Base-by-base conservation (phyloP, 2,797 vertebrate genomes). In the Coilia nasus region DNA sequence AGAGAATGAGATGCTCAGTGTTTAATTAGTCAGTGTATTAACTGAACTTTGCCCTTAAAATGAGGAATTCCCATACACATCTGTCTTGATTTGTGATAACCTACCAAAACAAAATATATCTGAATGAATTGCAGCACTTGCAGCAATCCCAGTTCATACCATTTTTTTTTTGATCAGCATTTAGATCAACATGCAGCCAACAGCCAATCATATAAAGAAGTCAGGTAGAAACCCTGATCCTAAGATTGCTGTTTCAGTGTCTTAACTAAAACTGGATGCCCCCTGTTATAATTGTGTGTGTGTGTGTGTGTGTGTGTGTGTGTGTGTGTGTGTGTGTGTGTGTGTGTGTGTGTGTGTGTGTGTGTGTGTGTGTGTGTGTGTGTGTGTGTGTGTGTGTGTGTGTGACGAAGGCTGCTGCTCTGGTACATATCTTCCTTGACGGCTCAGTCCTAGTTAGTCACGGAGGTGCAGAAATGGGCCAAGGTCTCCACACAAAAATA, bases 401-500 rank as follows among this genome's bases (percentile, higher is more conserved):
- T 60, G 19, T n/a, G 19, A n/a, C 84, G 17, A 82, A 97, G 96
- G 96, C 95, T 17, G 95, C 92, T 14, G 96, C 96, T 84, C 93
- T 97, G 87, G 94, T 97, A 88, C 96, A 97, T 90, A 90, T 97
- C 92, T 97, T 97, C 46, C 93, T 92, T 12, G 97, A 97, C 11
- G 96, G 97, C 0, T 96, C 97, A 0, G 96, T 96, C 78, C 91
- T 97, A 90, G 94, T 97, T 83, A 94, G 92, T 87, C 97, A 97
- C 0, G 94, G 95, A 0, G 96, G 97, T 64, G 87, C 93, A 0
- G 96, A 97, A 91, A 90, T 97, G 95, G 97, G 96, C 15, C 97
- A 97, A 86, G 96, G 96, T 0, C 78, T 97, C 86, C 96, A 97
- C 93, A 97, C 96, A 17, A 97, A 97, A 89, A 93, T 97, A 87